A percentile compares a stretch with the other conserved stretches of the same genome.
These are phyloP conservation scores for Gallinago media DNA, from an alignment of 2,113 vertebrate species.

Conservation along the genomic window DNA sequence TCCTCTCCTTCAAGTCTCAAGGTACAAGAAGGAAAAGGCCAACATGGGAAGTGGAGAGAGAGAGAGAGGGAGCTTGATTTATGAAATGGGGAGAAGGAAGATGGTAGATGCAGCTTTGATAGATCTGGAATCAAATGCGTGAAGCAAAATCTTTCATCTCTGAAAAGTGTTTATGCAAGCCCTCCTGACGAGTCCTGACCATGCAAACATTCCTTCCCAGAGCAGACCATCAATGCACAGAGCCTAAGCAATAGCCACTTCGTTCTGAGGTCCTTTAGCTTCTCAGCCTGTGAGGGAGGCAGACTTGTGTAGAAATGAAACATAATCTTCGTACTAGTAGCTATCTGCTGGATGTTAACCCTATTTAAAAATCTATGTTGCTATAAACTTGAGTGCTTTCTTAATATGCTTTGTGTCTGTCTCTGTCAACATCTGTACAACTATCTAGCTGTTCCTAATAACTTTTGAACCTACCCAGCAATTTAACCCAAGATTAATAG, in stretches of 20 bases:
- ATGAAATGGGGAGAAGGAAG: neutral
- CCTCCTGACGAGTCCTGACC: neutral
- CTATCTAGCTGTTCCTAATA: neutral
- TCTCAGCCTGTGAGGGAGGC: neutral
- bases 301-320: neutral
- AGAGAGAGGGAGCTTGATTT: neutral
- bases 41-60: neutral
- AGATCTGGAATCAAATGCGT: neutral
- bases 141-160: neutral
- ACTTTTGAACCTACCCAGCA: neutral
- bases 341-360: neutral
- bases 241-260: neutral
- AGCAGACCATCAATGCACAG: neutral
- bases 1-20: neutral
- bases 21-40: neutral
- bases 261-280: neutral
- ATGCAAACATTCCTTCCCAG: neutral
- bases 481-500: neutral
- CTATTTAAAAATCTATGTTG: neutral
- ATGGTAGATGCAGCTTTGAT: neutral
- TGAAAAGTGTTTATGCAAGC: neutral
- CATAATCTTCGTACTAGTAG: neutral
- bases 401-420: conserved; percentile 2
- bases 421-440: neutral
- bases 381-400: neutral